Evolutionary conservation across 2,113 vertebrate species (phyloP).

Genomic region (Lucifuga dentata): DNA sequence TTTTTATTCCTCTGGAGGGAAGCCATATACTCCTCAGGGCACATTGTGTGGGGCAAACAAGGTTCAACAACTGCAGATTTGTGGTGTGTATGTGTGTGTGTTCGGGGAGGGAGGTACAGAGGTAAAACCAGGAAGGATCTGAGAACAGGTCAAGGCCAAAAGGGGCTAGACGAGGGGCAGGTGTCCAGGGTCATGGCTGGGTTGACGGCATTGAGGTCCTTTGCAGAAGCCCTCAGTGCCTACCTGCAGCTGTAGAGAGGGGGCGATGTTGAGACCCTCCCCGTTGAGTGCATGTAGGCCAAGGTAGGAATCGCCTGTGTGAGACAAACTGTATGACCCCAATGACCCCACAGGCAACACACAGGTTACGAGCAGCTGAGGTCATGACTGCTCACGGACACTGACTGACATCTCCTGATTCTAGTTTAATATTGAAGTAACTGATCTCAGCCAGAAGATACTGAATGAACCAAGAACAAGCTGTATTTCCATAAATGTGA

Average conservation of each 20-base stretch:
- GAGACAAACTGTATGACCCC: slow-evolving; percentile 81
- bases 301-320: slow-evolving; percentile 81
- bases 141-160: slow-evolving; percentile 35
- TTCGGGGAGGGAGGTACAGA: slow-evolving; percentile 36
- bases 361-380: slow-evolving; percentile 71
- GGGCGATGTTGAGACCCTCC: slow-evolving; percentile 78
- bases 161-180: slow-evolving; percentile 55
- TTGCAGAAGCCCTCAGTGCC: slow-evolving; percentile 71
- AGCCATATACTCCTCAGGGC: slow-evolving; percentile 1
- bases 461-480: background rate
- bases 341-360: slow-evolving; percentile 79
- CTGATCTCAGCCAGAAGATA: background rate
- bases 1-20: slow-evolving; percentile 6
- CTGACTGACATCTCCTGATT: slow-evolving; percentile 10
- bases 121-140: slow-evolving; percentile 45
- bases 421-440: slow-evolving; percentile 8
- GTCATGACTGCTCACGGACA: slow-evolving; percentile 36
- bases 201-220: slow-evolving; percentile 64
- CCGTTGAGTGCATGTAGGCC: slow-evolving; percentile 79
- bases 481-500: no score
- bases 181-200: slow-evolving; percentile 45
- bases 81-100: background rate
- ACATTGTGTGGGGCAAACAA: slow-evolving; percentile 18
- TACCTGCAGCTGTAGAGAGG: slow-evolving; percentile 83
- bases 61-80: background rate